Base-by-base conservation (phyloP, 2,113 vertebrate species). In the Enhydra lutris region DNA sequence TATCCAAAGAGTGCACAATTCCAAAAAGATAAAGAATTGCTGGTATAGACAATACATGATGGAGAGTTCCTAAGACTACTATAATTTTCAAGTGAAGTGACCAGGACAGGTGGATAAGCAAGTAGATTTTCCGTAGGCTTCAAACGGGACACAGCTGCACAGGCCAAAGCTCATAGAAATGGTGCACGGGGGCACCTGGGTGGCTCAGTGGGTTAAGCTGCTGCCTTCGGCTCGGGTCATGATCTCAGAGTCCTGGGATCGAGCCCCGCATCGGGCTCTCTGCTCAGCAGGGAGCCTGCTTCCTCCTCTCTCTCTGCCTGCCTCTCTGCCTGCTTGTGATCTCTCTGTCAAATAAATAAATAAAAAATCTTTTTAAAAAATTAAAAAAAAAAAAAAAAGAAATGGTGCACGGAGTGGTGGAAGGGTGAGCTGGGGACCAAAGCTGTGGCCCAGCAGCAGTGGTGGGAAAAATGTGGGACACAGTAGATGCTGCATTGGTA, bases 11-110 rank as follows among this genome's bases (percentile, higher is more conserved):
- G 8, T 34, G 14, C 39, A 94, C 52, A 42, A 78, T 67, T 23
- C 61, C 76, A 0, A 4, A 96, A 97, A 97, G 67, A 80, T 79
- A 23, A 87, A 73, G 23, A 95, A 73, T 26, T 71, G 21, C 67
- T 90, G 13, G 78, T n/a, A 69, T 13, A 89, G 50, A 85, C 18
- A 86, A 74, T n/a, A 88, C 18, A 67, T 6, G 55, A n/a, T 52
- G 29, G 55, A 61, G 9, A 73, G 20, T 26, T 73, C 42, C 80
- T 21, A 82, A 87, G 9, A 69, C 81, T 86, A 36, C 31, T 39
- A 20, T 79, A 89, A 96, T 71, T 91, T 97, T 85, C 87, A 97
- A 96, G 94, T 73, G 88, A 94, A 83, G 23, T 39, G 12, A 47
- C 20, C 8, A 36, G 83, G 74, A 78, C 61, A 69, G 36, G 24